phyloP scores from a whole-genome alignment of 1,140 invertebrate species.

The Lordiphosa clarofinis region DNA sequence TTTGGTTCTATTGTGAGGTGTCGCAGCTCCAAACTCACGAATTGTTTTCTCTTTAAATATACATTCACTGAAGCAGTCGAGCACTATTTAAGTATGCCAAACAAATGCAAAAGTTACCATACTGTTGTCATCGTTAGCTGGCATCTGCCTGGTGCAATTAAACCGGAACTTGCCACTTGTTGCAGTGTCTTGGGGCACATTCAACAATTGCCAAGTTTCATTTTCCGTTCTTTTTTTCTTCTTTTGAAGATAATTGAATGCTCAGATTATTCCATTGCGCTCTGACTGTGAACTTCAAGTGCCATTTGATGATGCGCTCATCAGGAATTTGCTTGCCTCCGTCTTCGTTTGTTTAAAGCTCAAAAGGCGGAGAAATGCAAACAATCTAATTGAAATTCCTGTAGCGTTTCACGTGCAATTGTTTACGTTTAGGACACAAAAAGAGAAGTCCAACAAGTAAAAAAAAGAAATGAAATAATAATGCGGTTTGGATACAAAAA shows the following conservation, averaged over 20 bases:
- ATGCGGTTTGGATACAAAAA: slow-evolving; percentile 4
- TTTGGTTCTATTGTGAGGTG: no score
- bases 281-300: slow-evolving; percentile 6
- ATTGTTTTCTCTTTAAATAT: no score
- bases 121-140: no score
- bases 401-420: slow-evolving; percentile 48
- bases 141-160: no score
- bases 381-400: slow-evolving; percentile 61
- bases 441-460: slow-evolving; percentile 13
- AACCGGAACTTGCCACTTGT: slow-evolving; percentile 25
- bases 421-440: slow-evolving; percentile 34
- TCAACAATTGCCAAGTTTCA: no score
- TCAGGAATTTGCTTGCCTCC: slow-evolving; percentile 33
- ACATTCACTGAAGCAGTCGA: no score
- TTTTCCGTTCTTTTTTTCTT: no score
- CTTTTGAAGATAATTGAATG: no score
- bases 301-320: slow-evolving; percentile 33
- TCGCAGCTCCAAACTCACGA: no score
- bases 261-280: no score
- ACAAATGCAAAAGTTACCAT: no score
- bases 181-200: slow-evolving; percentile 2
- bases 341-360: slow-evolving; percentile 32
- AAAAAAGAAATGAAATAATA: slow-evolving; percentile 1
- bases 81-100: no score
- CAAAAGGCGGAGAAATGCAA: slow-evolving; percentile 38